Base-by-base conservation (phyloP, 2,113 vertebrate species). In the Pluvialis apricaria region DNA sequence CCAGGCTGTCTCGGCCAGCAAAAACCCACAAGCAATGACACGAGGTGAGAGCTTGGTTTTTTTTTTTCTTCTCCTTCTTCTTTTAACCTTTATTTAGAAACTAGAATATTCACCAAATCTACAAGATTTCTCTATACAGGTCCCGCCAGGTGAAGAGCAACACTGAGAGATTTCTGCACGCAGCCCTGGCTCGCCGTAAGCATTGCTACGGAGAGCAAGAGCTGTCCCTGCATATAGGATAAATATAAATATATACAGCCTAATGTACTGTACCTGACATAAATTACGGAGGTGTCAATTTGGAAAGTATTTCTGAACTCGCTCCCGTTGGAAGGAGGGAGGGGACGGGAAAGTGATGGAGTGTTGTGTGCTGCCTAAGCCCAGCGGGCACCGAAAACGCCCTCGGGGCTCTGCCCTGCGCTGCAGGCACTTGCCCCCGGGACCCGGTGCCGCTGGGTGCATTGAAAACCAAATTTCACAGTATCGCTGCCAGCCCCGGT, bases 71-170 rank as follows among this genome's bases (percentile, higher is more conserved):
- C 40, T 87, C 11, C 44, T 91, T 2, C n/a, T 83, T 86, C 77
- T 90, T 96, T 91, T 36, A 83, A 83, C 19, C 28, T 97, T 97
- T 97, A 97, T 97, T 97, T 88, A 86, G 88, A 93, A 96, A 93
- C 85, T 94, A 90, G 65, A 88, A 85, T 86, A 82, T 87, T 92
- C 78, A 92, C 68, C 76, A 42, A 76, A 64, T 88, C 93, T 76
- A 92, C 62, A 62, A 28, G 12, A 42, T 86, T 91, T 85, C 22
- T 94, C 82, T 71, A 78, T 62, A 92, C 76, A 85, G 92, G 88
- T 91, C 88, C 92, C 80, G 21, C 80, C 83, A 81, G 68, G 65
- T 65, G 40, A 94, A 93, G 55, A 95, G 73, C 86, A 82, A 66
- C 87, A 78, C 28, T 21, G 55, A 57, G 55, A 64, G 44, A 51